These are phyloP conservation scores for Drosophila lutescens DNA, from an alignment of 2,888 invertebrate genomes.

Conservation along the genomic window DNA sequence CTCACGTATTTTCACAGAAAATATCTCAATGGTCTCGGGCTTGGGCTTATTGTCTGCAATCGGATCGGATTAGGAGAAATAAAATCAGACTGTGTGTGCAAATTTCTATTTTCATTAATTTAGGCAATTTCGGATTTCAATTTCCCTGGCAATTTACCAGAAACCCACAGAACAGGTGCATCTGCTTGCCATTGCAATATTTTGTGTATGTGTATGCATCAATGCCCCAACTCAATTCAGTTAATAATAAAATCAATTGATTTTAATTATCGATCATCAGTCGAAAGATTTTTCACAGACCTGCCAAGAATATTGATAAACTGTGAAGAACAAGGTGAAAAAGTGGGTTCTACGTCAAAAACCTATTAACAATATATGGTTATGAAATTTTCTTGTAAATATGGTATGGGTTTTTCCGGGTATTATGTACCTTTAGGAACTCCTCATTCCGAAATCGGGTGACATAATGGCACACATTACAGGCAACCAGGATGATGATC, in stretches of 20 bases:
- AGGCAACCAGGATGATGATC: constrained; percentile 18
- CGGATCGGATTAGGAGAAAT: constrained; percentile 3
- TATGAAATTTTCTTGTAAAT: too few relatives aligned
- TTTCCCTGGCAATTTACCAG: constrained; percentile 3
- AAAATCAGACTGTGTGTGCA: constrained; percentile 6
- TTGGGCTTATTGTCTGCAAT: constrained; percentile 89
- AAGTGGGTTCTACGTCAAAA: neutral
- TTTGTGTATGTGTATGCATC: neutral
- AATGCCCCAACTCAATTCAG: constrained; percentile 4
- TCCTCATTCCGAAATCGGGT: neutral
- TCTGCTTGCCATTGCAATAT: constrained; percentile 9
- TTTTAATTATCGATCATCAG: constrained; percentile 20
- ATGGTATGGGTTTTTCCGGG: too few relatives aligned
- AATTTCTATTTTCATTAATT: constrained; percentile 33
- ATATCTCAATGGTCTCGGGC: constrained; percentile 89
- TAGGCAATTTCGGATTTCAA: constrained; percentile 37
- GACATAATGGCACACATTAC: constrained; percentile 2
- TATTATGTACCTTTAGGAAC: neutral
- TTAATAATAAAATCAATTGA: constrained; percentile 48
- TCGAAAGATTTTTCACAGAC: constrained; percentile 2
- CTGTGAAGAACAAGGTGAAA: neutral
- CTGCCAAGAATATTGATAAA: neutral
- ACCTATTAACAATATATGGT: neutral
- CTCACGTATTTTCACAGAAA: constrained; percentile 86
- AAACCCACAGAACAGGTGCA: constrained; percentile 13